Percentiles rank a stretch among this genome's conserved stretches.
phyloP scores from a whole-genome alignment of 2,797 vertebrate species.

The Eospalax fontanierii region DNA sequence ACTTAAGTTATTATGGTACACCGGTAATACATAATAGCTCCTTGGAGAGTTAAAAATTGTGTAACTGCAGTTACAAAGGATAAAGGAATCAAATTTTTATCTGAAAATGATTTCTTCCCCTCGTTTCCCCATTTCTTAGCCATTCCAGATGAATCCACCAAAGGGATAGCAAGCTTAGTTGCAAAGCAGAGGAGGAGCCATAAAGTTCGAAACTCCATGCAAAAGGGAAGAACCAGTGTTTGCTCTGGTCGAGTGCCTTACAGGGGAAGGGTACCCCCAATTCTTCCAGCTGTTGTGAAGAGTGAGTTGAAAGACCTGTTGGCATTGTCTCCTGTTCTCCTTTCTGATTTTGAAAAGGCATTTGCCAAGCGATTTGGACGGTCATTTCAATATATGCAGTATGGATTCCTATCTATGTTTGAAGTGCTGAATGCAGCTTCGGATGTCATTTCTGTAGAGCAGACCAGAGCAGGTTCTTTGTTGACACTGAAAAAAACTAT shows the following conservation, averaged over 20 bases:
- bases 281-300: conserved; percentile 91
- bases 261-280: conserved; percentile 85
- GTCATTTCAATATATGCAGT: conserved; percentile 89
- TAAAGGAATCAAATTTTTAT: background rate
- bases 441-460: conserved; percentile 91
- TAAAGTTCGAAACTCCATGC: conserved; percentile 68
- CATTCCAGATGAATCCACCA: conserved; percentile 93
- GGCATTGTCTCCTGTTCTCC: conserved; percentile 91
- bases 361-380: conserved; percentile 92
- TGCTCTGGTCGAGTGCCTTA: conserved; percentile 84
- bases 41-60: background rate
- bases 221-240: conserved; percentile 17
- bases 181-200: conserved; percentile 90
- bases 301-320: conserved; percentile 93
- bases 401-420: conserved; percentile 93
- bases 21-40: background rate
- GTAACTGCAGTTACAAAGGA: background rate
- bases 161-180: conserved; percentile 92
- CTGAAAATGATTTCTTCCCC: background rate
- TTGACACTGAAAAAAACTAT: conserved; percentile 89
- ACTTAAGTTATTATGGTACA: background rate
- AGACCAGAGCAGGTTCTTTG: conserved; percentile 92
- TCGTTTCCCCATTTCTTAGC: conserved; percentile 86
- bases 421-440: conserved; percentile 92
- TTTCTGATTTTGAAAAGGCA: conserved; percentile 92